These are phyloP conservation scores for Colaptes auratus DNA, from an alignment of 2,113 vertebrate genomes.

Conservation along the genomic window DNA sequence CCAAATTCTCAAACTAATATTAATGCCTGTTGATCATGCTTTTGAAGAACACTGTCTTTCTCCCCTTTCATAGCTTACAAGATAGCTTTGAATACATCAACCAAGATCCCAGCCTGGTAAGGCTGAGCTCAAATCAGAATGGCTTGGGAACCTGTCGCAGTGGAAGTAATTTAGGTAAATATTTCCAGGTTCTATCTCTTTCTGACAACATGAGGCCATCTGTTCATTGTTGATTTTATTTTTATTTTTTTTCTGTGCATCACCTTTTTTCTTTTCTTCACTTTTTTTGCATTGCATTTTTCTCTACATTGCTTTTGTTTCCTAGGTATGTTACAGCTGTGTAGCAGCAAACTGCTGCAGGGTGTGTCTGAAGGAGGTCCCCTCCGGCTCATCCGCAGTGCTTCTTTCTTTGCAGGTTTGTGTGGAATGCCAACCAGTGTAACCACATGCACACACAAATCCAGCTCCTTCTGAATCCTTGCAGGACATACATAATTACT, in stretches of 20 bases:
- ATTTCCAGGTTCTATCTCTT: neutral
- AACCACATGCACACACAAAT: conserved; percentile 54
- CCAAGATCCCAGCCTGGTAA: conserved; percentile 78
- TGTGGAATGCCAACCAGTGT: conserved; percentile 80
- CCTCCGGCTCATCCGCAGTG: conserved; percentile 82
- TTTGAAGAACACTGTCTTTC: neutral
- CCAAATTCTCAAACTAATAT: neutral
- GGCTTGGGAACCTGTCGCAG: conserved; percentile 74
- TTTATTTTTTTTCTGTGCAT: neutral
- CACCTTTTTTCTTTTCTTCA: conserved; percentile 8
- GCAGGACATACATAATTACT: conserved; percentile 21
- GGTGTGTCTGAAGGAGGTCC: conserved; percentile 79
- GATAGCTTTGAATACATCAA: conserved; percentile 88
- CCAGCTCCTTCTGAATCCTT: conserved; percentile 20
- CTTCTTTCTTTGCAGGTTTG: conserved; percentile 89
- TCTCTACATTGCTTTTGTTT: conserved; percentile 65
- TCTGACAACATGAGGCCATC: neutral
- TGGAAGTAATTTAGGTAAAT: conserved; percentile 84
- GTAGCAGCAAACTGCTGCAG: conserved; percentile 78
- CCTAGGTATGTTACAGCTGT: conserved; percentile 79
- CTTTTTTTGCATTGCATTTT: conserved; percentile 30
- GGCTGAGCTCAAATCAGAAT: conserved; percentile 74
- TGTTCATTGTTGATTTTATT: neutral
- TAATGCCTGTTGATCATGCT: neutral
- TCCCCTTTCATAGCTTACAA: conserved; percentile 78